These are phyloP conservation scores for Dynastes tityus DNA, from an alignment of 2,888 invertebrate genomes.

Conservation along the genomic window DNA sequence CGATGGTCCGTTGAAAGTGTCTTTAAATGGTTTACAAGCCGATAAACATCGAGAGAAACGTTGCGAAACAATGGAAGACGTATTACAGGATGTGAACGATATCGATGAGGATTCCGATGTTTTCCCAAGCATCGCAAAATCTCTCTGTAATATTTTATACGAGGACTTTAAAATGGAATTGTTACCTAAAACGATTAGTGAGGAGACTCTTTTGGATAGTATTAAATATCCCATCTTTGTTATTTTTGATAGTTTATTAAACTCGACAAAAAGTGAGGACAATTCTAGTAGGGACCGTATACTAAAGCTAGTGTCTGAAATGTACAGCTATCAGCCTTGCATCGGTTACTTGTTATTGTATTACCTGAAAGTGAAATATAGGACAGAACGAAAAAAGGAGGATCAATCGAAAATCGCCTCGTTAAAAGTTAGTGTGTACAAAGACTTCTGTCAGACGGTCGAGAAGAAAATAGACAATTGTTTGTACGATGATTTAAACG, in stretches of 20 bases:
- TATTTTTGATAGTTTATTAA: slow-evolving; percentile 86
- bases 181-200: slow-evolving; percentile 74
- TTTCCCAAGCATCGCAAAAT: slow-evolving; percentile 74
- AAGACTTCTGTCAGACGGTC: slow-evolving; percentile 86
- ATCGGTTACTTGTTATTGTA: slow-evolving; percentile 91
- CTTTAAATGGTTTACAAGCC: slow-evolving; percentile 73
- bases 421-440: slow-evolving; percentile 90
- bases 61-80: slow-evolving; percentile 78
- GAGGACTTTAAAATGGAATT: slow-evolving; percentile 69
- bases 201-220: slow-evolving; percentile 81
- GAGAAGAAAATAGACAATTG: slow-evolving; percentile 83
- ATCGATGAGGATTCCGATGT: slow-evolving; percentile 77
- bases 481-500: slow-evolving; percentile 87
- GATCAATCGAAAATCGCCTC: slow-evolving; percentile 72
- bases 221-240: slow-evolving; percentile 87
- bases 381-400: slow-evolving; percentile 72
- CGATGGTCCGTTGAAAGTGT: slow-evolving; percentile 74
- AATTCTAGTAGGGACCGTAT: slow-evolving; percentile 82
- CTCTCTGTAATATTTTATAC: slow-evolving; percentile 75
- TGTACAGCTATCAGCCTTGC: slow-evolving; percentile 81
- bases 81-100: slow-evolving; percentile 77
- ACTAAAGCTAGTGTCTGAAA: slow-evolving; percentile 83
- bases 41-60: slow-evolving; percentile 75
- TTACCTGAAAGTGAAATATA: slow-evolving; percentile 87
- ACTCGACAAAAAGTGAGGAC: slow-evolving; percentile 80